These are phyloP conservation scores for Drosophila putrida DNA, from an alignment of 2,888 invertebrate genomes.

Conservation along the genomic window DNA sequence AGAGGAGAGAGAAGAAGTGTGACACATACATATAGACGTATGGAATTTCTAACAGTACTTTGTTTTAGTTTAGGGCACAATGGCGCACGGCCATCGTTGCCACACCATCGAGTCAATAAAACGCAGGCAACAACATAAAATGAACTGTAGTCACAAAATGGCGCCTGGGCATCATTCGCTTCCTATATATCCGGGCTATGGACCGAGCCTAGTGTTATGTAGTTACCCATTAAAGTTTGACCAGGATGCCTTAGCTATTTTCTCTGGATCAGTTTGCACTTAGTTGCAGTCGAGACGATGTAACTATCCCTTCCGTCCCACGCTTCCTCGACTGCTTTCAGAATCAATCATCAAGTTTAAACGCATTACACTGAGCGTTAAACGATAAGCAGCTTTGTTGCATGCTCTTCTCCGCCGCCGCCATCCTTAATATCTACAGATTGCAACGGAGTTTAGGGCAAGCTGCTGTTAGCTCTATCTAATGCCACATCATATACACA, in stretches of 20 bases:
- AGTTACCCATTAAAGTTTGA: slow-evolving; percentile 59
- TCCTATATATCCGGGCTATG: slow-evolving; percentile 31
- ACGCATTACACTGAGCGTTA: slow-evolving; percentile 77
- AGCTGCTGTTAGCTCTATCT: slow-evolving; percentile 55
- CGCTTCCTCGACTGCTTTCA: neutral
- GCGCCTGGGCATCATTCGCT: slow-evolving; percentile 41
- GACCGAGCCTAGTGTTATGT: slow-evolving; percentile 16
- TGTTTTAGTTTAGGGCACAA: slow-evolving; percentile 78
- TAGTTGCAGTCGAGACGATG: slow-evolving; percentile 65
- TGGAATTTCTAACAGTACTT: slow-evolving; percentile 72
- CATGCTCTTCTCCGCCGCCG: slow-evolving; percentile 31
- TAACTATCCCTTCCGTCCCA: neutral
- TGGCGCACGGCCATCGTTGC: slow-evolving; percentile 56
- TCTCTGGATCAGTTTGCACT: slow-evolving; percentile 51
- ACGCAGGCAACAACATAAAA: slow-evolving; percentile 79
- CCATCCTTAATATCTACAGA: neutral
- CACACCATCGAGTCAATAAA: slow-evolving; percentile 73
- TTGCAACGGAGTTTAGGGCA: slow-evolving; percentile 9
- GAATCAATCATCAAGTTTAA: slow-evolving; percentile 78
- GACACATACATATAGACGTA: slow-evolving; percentile 21
- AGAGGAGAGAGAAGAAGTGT: neutral
- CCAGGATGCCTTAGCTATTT: slow-evolving; percentile 40
- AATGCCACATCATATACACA: slow-evolving; percentile 31
- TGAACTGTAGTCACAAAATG: slow-evolving; percentile 58
- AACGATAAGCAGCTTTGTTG: slow-evolving; percentile 79